Conservation (phyloP, 2,113 vertebrate genomes). For the Podiceps cristatus region DNA sequence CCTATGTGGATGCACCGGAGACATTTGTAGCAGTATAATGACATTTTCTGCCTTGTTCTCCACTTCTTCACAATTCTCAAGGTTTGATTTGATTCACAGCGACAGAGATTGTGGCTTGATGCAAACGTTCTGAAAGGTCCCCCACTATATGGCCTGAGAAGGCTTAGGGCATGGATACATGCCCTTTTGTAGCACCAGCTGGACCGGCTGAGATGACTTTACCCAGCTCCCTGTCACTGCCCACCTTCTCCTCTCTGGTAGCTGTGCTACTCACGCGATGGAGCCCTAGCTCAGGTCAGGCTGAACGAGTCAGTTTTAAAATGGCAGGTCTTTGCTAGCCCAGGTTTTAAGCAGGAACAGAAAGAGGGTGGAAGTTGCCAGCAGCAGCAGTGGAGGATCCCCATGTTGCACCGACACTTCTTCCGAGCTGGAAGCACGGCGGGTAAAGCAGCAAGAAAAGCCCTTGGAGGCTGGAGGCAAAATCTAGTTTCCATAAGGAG, state of each 20-base stretch:
- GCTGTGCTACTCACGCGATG: not conserved
- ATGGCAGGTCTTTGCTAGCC: not conserved
- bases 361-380: not conserved
- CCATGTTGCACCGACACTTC: accelerated
- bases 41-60: conserved; percentile 6
- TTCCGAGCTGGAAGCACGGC: accelerated
- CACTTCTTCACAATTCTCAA: not conserved
- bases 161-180: not conserved
- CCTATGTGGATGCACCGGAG: not conserved
- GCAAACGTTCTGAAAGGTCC: not conserved
- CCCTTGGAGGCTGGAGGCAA: not conserved
- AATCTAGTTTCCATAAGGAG: not conserved
- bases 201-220: not conserved
- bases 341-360: not conserved
- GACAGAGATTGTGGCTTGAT: not conserved
- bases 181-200: not conserved
- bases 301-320: not conserved
- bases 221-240: not conserved
- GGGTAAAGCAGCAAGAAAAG: not conserved
- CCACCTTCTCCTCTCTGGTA: not conserved
- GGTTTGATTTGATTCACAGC: not conserved
- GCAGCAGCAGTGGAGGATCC: not conserved
- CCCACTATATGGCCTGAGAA: not conserved
- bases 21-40: not conserved
- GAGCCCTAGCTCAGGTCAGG: not conserved